These are phyloP conservation scores for Aythya baeri DNA, from an alignment of 2,113 vertebrate genomes.

Conservation along the genomic window DNA sequence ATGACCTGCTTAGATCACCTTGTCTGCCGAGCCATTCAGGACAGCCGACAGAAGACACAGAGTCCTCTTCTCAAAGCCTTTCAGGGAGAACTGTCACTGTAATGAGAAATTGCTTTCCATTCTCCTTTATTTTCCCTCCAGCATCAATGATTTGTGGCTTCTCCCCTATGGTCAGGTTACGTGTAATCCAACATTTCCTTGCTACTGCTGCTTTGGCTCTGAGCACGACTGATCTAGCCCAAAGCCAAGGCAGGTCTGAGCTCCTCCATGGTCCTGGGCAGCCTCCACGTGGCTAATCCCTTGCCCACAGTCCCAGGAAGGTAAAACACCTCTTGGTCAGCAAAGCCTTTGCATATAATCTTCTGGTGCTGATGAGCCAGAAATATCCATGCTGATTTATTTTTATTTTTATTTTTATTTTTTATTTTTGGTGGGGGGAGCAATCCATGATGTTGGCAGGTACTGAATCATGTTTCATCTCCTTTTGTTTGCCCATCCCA, in stretches of 20 bases:
- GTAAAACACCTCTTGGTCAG: neutral
- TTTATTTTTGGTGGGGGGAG: too few species aligned
- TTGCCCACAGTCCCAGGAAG: neutral
- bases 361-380: neutral
- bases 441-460: neutral
- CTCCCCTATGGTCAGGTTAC: neutral
- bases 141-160: neutral
- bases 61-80: neutral
- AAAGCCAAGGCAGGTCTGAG: neutral
- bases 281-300: neutral
- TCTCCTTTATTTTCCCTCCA: neutral
- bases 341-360: neutral
- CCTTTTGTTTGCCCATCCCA: neutral
- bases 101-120: neutral
- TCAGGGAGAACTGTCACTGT: neutral
- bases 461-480: neutral
- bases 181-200: neutral
- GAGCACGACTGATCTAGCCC: neutral
- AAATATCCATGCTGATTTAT: neutral
- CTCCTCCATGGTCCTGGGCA: neutral
- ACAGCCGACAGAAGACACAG: neutral
- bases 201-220: neutral
- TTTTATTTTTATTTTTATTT: neutral
- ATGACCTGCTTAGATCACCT: neutral
- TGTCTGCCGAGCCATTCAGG: neutral